A percentile compares a stretch with the other conserved stretches of the same genome.
Evolutionary conservation across 2,797 vertebrate genomes (phyloP).

Genomic region (Neosilurus hyrtlii): DNA sequence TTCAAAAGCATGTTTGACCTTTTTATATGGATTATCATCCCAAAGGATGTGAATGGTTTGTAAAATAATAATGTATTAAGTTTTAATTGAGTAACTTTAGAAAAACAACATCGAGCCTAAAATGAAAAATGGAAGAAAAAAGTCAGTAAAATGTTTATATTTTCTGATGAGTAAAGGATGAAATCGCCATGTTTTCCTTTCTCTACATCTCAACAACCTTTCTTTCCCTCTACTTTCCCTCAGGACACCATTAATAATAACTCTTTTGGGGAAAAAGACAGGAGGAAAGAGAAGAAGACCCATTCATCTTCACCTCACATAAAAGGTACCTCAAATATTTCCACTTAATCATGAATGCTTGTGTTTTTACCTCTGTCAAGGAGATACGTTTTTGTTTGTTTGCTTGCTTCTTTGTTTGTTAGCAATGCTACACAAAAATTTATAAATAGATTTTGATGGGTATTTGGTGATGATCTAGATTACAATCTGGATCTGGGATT

Average conservation of each 20-base stretch:
- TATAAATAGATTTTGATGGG: too few relatives aligned
- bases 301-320: slow-evolving; percentile 89
- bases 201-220: background rate
- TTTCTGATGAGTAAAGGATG: background rate
- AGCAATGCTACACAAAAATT: too few relatives aligned
- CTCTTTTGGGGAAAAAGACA: slow-evolving; percentile 94
- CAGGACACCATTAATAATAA: slow-evolving; percentile 99
- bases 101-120: background rate
- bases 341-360: background rate
- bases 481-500: too few relatives aligned
- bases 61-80: background rate
- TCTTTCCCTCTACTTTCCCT: slow-evolving; percentile 25
- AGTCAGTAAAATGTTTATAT: background rate
- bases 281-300: slow-evolving; percentile 90
- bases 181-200: background rate
- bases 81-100: background rate
- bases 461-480: too few relatives aligned
- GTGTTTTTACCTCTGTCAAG: background rate
- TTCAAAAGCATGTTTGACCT: background rate
- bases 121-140: background rate
- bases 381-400: too few relatives aligned
- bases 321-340: slow-evolving; percentile 78
- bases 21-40: background rate
- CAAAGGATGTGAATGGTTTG: background rate
- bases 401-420: too few relatives aligned